Base-by-base conservation (phyloP, 2,113 vertebrate species). In the Podarcis cretensis region DNA sequence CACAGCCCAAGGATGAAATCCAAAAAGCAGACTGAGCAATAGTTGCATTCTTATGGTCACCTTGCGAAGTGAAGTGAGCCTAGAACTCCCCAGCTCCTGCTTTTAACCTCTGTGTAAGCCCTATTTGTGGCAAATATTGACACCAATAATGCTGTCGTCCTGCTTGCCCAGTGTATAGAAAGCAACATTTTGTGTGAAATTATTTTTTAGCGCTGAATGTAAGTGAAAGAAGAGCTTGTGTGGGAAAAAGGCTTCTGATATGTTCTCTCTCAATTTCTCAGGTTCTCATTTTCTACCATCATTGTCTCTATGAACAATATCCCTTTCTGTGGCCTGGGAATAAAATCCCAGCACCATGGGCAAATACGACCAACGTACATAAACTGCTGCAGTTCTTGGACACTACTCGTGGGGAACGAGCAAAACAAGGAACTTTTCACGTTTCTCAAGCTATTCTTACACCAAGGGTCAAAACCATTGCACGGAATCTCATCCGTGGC, bases 391-490 rank as follows among this genome's bases (percentile, higher is more conserved):
- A 98, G 95, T 99, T 99, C 93, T 94, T 99, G 90, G 98, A 99
- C 95, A 98, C 97, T 27, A 99, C 99, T 0, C 96, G 98, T n/a
- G 97, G 95, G 37, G 98, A 99, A 87, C 96, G 99, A 63, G 94
- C 97, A 83, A 97, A 97, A 2, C 95, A 94, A 0, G 98, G 98
- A 5, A 96, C 98, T 90, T 99, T 99, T 85, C 98, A 99, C 0
- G 99, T 99, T n/a, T 98, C 99, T 57, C 99, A 99, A 92, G 99
- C 99, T 4, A 99, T 99, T 93, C 98, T 99, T 79, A 99, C 99
- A 0, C 99, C 99, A 77, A 96, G 95, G 78, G 96, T 97, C 85
- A 98, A 97, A 95, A 99, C 98, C 0, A 98, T 99, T 48, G 97
- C 98, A 23, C 95, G 97, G 18, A 97, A 99, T 23, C 96, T 99